These are phyloP conservation scores for Actenoides hombroni DNA, from an alignment of 2,113 vertebrate genomes.

Conservation along the genomic window DNA sequence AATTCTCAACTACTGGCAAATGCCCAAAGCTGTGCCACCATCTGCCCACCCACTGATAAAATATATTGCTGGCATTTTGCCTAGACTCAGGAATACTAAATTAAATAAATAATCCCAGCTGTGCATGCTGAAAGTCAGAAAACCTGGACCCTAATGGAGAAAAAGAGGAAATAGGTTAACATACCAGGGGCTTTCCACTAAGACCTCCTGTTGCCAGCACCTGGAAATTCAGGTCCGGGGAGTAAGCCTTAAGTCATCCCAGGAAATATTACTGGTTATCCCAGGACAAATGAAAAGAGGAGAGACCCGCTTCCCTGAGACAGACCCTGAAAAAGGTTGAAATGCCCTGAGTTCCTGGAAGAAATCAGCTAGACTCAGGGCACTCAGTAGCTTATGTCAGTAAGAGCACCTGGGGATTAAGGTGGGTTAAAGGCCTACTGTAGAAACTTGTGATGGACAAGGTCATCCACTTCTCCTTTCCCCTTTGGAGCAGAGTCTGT, in stretches of 20 bases:
- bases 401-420: not conserved
- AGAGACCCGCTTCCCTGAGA: not conserved
- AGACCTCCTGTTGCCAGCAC: not conserved
- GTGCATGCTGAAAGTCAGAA: not conserved
- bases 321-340: not conserved
- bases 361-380: not conserved
- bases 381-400: not conserved
- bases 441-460: not conserved
- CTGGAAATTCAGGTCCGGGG: not conserved
- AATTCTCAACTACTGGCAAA: not conserved
- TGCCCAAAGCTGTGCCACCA: not conserved
- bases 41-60: not conserved
- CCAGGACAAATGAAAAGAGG: not conserved
- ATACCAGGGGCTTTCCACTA: not conserved
- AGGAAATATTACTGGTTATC: not conserved
- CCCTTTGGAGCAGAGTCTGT: not conserved
- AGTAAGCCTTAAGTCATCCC: not conserved
- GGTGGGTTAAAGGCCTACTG: not conserved
- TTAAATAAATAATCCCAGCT: not conserved
- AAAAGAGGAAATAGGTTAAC: not conserved
- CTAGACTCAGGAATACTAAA: not conserved
- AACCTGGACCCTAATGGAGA: not conserved
- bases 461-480: not conserved
- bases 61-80: constrained; percentile 4
- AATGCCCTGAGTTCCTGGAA: not conserved